These are phyloP conservation scores for Acipenser transmontanus DNA, from an alignment of 2,797 vertebrate genomes.

Conservation along the genomic window DNA sequence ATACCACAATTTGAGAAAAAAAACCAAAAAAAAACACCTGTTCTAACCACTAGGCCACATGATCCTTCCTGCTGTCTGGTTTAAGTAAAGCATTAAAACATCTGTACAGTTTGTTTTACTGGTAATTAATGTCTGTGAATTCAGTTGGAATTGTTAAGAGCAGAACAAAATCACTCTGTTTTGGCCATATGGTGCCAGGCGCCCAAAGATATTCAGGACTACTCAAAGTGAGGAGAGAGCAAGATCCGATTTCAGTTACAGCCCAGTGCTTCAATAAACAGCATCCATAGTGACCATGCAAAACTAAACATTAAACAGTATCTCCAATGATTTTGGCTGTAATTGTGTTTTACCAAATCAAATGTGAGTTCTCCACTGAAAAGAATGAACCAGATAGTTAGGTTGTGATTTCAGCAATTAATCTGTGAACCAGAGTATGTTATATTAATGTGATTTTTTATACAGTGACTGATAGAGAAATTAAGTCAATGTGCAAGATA, in stretches of 20 bases:
- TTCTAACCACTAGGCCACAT: not conserved
- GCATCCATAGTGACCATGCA: constrained; percentile 20
- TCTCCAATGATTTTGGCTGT: constrained; percentile 5
- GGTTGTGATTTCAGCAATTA: too few relatives aligned
- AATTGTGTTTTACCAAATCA: not conserved
- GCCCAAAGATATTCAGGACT: constrained; percentile 22
- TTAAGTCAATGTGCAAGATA: too few relatives aligned
- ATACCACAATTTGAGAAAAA: too few relatives aligned
- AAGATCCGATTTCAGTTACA: too few relatives aligned
- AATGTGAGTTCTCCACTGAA: not conserved
- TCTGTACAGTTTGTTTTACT: too few relatives aligned
- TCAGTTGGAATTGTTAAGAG: too few relatives aligned
- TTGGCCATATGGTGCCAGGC: constrained; percentile 29
- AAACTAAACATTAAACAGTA: constrained; percentile 20
- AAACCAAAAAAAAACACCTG: not conserved
- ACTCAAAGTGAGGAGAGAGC: constrained; percentile 26
- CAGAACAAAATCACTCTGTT: constrained; percentile 7
- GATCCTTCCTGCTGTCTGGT: not conserved
- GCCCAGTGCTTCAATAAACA: constrained; percentile 26
- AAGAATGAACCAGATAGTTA: too few relatives aligned
- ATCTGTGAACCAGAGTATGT: too few relatives aligned
- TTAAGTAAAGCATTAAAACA: not conserved
- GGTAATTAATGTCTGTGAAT: too few relatives aligned
- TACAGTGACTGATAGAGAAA: not conserved
- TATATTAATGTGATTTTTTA: constrained; percentile 12